Percentiles rank a stretch among this genome's conserved stretches.
Conservation (phyloP, 2,888 invertebrate species). For the Ornithoptera priamus region DNA sequence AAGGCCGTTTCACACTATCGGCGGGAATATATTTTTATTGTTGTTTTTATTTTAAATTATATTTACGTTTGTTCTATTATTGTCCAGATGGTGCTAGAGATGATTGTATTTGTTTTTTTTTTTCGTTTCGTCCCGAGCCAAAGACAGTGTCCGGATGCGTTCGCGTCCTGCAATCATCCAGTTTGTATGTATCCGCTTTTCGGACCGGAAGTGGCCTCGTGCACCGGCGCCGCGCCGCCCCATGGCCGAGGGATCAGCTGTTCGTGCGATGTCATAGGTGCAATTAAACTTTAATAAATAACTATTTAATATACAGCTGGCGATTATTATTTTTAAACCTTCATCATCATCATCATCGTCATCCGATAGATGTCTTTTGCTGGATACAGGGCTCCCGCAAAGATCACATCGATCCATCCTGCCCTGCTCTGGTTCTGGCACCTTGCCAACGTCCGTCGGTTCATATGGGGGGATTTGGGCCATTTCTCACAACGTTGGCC, state of each 20-base stretch:
- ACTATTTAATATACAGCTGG: slow-evolving; percentile 69
- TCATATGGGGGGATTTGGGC: too few species aligned
- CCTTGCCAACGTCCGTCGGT: too few species aligned
- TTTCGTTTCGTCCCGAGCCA: slow-evolving; percentile 61
- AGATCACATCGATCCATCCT: too few species aligned
- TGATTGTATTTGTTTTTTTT: slow-evolving; percentile 57
- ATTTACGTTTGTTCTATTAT: slow-evolving; percentile 43
- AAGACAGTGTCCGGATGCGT: slow-evolving; percentile 57
- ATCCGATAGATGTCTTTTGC: too few species aligned
- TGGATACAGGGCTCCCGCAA: too few species aligned
- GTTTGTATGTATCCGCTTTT: slow-evolving; percentile 49
- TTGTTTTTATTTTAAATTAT: slow-evolving; percentile 40
- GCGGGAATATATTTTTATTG: slow-evolving; percentile 33
- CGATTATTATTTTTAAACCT: slow-evolving; percentile 40
- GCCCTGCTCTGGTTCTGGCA: too few species aligned
- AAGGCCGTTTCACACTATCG: too few species aligned
- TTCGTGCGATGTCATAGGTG: slow-evolving; percentile 68
- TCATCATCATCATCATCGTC: neutral
- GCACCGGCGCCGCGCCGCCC: neutral
- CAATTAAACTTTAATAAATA: slow-evolving; percentile 76
- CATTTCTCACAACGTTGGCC: too few species aligned
- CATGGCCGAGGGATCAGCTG: slow-evolving; percentile 40
- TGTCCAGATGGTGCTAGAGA: slow-evolving; percentile 75
- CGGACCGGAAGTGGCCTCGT: slow-evolving; percentile 51
- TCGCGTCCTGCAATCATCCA: slow-evolving; percentile 33